Evolutionary conservation across 2,888 invertebrate genomes (phyloP), one percentile per base, ranked within the genome.

Genomic region (Penaeus monodon): DNA sequence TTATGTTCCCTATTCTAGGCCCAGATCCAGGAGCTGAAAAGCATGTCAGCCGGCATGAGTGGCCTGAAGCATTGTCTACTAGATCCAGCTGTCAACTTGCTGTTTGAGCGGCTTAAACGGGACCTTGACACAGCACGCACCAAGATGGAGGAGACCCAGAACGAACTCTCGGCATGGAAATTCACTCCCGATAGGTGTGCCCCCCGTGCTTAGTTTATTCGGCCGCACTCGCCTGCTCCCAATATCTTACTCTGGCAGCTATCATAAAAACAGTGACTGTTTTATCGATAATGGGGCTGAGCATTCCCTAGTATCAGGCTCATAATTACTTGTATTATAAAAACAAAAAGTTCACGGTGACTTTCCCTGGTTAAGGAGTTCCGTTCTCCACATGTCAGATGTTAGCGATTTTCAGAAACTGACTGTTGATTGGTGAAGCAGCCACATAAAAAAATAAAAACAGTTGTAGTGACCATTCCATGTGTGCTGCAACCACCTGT

Each of bases 101-200:
- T 99, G 90, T 96, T 99, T 91, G 96, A 98, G 92, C 95, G 96
- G 92, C 94, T 99, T 92, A 96, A 97, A 91, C 96, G 96, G 92
- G 99, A 99, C 93, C 93, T 99, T 90, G 96, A 97, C 88, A 95
- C 96, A 81, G 96, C 97, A 33, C 96, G 97, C 92, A 96, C 97
- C 84, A 96, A 97, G 92, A 94, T 98, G 91, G 98, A 99, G 92
- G 98, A 99, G 93, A 98, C 98, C 29, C 99, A 99, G 93, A 98
- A 97, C 93, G 99, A 99, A 94, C 94, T 99, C 77, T 96, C 97
- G 85, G 99, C 99, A 4, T 99, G 99, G 98, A 99, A 99, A 93
- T 99, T 99, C 93, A 99, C 99, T 24, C 98, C 99, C n/a, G 99
- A 99, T 93, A 90, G 90, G 90, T 90, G 85, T 88, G 87, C 82